phyloP scores from a whole-genome alignment of 2,113 vertebrate species.

The Pelusios castaneus region DNA sequence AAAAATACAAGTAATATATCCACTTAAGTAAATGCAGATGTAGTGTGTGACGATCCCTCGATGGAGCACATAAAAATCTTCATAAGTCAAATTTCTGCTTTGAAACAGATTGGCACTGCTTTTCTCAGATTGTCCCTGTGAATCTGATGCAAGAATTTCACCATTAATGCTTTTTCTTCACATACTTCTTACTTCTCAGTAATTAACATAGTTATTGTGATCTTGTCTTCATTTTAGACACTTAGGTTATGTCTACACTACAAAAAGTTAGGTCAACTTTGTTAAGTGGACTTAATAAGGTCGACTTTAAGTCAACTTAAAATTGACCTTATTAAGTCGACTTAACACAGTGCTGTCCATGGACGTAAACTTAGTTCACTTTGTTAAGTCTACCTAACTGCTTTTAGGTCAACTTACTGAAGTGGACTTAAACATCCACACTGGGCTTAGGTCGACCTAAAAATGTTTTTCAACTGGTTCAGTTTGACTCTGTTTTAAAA shows the following conservation, averaged over 20 bases:
- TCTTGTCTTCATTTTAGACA: background rate
- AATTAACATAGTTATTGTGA: background rate
- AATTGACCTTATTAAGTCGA: too few species aligned
- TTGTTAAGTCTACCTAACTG: too few species aligned
- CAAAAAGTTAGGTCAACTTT: too few species aligned
- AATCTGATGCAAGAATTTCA: background rate
- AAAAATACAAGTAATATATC: too few species aligned
- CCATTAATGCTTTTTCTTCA: background rate
- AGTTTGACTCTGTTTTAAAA: background rate
- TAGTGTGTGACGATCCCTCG: background rate
- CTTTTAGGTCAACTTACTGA: too few species aligned
- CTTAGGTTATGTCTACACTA: background rate
- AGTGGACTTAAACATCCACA: too few species aligned
- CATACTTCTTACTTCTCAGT: background rate
- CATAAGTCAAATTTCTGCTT: background rate
- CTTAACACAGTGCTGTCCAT: too few species aligned
- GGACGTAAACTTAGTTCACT: too few species aligned
- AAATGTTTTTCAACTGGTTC: background rate
- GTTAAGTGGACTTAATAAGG: too few species aligned
- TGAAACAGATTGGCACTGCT: background rate
- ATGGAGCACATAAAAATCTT: background rate
- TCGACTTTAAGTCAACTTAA: too few species aligned
- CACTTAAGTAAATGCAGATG: background rate
- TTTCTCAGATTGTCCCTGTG: background rate
- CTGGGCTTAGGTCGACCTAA: too few species aligned